Evolutionary conservation across 92 coral and sea anemone species (phyloP), one percentile per base, ranked within the genome.

Genomic region (Porites cylindrica): DNA sequence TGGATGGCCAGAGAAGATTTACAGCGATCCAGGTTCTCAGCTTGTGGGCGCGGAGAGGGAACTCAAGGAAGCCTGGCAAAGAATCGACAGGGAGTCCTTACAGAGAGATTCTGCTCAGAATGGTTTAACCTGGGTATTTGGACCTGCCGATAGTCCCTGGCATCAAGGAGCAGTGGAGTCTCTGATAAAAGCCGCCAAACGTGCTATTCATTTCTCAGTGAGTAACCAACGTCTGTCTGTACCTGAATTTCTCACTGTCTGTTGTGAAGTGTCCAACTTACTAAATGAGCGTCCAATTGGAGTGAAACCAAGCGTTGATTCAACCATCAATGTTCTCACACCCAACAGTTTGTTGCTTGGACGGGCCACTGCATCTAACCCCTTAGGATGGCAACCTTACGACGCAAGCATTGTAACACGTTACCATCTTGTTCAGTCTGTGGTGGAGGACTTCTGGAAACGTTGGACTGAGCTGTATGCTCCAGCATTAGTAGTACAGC

Each of bases 21-120:
- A 91, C 93, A 94, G 95, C 70, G 92, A 94, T 84, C 93, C 93
- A 59, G 94, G 96, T 26, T 94, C 93, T 54, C 93, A 94, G 64
- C 88, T 91, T 71, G 91, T 83, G 10, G 94, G 94, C 4, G 90
- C 94, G 38, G 86, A 83, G 18, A 50, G 93, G 61, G 96, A 94
- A 19, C 85, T 94, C 59, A 73, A 89, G 17, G 90, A 91, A 43
- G 93, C 94, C 59, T 94, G 93, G 92, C 76, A 89, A 74, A 85
- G 85, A 29, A 79, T 93, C 12, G 91, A 91, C 29, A 78, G 82
- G 0, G 53, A 80, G 51, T 7, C 43, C 0, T 20, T 93, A 60
- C 91, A 84, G 11, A 85, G 76, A 76, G 71, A 70, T 43, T 85
- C 86, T 60, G 86, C 71, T 2, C 76, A 88, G 85, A 91, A 91